Evolutionary conservation across 2,113 vertebrate genomes (phyloP), one percentile per base, ranked within the genome.

Genomic region (Xyrauchen texanus): DNA sequence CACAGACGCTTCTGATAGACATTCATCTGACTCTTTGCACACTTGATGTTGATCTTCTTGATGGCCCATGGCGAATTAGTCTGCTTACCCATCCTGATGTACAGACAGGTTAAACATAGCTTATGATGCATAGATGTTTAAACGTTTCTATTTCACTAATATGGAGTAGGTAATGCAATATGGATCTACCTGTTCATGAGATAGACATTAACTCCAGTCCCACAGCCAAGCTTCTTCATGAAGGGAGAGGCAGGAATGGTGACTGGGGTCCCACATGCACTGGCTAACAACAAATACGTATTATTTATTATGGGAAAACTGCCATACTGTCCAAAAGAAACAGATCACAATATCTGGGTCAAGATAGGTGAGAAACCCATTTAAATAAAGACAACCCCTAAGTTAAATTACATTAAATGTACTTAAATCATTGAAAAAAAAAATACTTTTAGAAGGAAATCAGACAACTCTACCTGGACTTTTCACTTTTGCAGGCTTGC

Each of bases 211-310:
- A 98, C 95, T 0, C 97, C 96, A 0, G 97, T 97, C 46, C 96
- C 97, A 42, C 93, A 97, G 1, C 97, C 97, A 15, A 98, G 87
- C 86, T 96, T 98, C 89, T 96, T 92, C 97, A 98, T 98, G 88
- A 98, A 98, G 0, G 97, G 97, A n/a, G 97, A 98, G 4, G 96
- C 91, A 0, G 97, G 97, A 76, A 98, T 96, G 15, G 86, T 91
- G 85, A 97, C 13, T 0, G 93, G 92, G 61, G 91, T 93, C 15
- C 88, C 89, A 44, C 79, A 83, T 1, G 13, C 65, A 76, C 78
- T 83, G 4, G 0, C 77, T 60, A 6, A 73, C 66, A 61, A 86
- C 45, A 79, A 21, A 42, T 13, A 4, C 2, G 7, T 66, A 79
- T 79, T 0, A 89, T 53, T 88, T 88, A 81, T 85, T 89, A 57